Conservation (phyloP, 1,140 invertebrate species). For the Pinna nobilis region DNA sequence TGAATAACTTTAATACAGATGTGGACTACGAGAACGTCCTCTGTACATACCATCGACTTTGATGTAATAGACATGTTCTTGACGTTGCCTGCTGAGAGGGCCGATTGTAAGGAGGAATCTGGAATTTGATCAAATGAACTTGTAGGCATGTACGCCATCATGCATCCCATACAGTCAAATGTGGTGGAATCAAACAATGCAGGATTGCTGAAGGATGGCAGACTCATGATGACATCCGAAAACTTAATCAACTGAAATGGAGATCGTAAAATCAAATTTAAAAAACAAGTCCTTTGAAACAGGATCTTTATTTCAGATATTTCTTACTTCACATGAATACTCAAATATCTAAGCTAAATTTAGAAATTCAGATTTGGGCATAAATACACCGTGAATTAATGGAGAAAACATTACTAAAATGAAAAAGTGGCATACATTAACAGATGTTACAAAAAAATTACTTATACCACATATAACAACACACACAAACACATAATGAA, state of each 20-base stretch:
- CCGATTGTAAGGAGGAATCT: background rate
- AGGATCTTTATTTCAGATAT: background rate
- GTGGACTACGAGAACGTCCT: background rate
- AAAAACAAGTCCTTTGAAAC: background rate
- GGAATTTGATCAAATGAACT: conserved; percentile 33
- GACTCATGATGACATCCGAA: conserved; percentile 21
- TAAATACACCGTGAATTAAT: too few relatives aligned
- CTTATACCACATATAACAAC: too few relatives aligned
- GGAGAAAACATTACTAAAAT: too few relatives aligned
- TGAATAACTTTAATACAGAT: background rate
- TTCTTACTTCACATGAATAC: background rate
- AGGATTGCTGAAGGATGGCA: conserved; percentile 31
- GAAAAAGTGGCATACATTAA: too few relatives aligned
- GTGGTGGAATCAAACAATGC: conserved; percentile 24
- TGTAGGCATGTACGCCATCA: conserved; percentile 32
- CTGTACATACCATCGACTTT: conserved; percentile 29
- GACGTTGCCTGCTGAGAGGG: conserved; percentile 29
- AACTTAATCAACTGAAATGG: conserved; percentile 30
- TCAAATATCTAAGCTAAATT: background rate
- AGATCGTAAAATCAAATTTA: background rate
- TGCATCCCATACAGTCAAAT: conserved; percentile 34
- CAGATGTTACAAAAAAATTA: too few relatives aligned
- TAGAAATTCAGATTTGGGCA: background rate
- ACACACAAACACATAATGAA: background rate
- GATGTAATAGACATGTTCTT: conserved; percentile 34